Percentiles rank a stretch among this genome's conserved stretches.
phyloP scores from a whole-genome alignment of 2,888 invertebrate species.

The Tethea ocularis region DNA sequence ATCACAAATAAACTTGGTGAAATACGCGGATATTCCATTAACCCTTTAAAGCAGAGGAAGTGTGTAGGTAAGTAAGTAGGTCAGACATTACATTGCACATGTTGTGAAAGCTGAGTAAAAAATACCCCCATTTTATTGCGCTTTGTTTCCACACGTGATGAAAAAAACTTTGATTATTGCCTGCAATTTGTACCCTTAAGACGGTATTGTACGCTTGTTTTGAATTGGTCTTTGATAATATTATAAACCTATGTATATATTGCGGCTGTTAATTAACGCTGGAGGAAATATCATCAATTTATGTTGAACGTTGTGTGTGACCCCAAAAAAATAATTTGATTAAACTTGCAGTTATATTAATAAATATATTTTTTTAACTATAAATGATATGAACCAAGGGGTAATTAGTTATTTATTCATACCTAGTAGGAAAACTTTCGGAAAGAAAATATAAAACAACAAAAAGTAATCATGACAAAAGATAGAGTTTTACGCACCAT shows the following conservation, averaged over 20 bases:
- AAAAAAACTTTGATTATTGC: slow-evolving; percentile 76
- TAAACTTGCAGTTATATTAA: neutral
- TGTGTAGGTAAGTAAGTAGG: slow-evolving; percentile 80
- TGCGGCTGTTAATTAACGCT: slow-evolving; percentile 2
- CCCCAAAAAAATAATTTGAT: neutral
- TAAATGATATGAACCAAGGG: neutral
- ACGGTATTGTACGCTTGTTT: slow-evolving; percentile 38
- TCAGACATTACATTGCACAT: slow-evolving; percentile 80
- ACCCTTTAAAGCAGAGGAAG: slow-evolving; percentile 80
- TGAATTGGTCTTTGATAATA: slow-evolving; percentile 44
- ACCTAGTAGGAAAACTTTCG: neutral
- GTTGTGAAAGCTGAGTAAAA: slow-evolving; percentile 80
- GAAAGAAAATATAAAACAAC: no score
- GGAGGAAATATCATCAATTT: neutral
- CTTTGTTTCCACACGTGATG: slow-evolving; percentile 68
- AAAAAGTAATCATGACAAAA: neutral
- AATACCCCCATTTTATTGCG: slow-evolving; percentile 69
- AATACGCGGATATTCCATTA: slow-evolving; percentile 74
- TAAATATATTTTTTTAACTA: neutral
- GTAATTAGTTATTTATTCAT: neutral
- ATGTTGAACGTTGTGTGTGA: neutral
- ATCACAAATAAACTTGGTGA: slow-evolving; percentile 41
- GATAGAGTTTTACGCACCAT: neutral
- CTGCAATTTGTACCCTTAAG: slow-evolving; percentile 78
- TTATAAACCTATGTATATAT: slow-evolving; percentile 5